A percentile compares a stretch with the other conserved stretches of the same genome.
Conservation (phyloP, 2,888 invertebrate genomes). For the Tachystola acroxantha region DNA sequence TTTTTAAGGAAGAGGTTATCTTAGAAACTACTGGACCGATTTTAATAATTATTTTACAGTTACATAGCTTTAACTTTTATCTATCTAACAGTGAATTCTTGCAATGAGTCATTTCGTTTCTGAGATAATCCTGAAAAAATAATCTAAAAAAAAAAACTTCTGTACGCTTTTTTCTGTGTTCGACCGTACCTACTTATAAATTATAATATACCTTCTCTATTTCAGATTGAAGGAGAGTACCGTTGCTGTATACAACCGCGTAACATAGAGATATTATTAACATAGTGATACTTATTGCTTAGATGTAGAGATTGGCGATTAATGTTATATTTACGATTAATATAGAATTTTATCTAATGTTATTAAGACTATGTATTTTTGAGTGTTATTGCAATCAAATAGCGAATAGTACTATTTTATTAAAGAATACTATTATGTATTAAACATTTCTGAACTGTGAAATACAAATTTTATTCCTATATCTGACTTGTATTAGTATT, state of each 20-base stretch:
- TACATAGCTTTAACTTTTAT: no score
- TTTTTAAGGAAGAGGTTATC: no score
- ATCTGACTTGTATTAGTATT: conserved; percentile 47
- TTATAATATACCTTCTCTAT: no score
- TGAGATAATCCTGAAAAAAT: no score
- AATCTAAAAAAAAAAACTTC: no score
- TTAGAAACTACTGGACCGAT: no score
- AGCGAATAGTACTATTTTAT: conserved; percentile 73
- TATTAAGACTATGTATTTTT: conserved; percentile 69
- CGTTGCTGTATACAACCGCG: conserved; percentile 36
- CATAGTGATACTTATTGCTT: conserved; percentile 29
- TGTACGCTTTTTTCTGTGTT: no score
- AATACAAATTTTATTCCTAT: conserved; percentile 76
- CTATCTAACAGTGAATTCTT: no score
- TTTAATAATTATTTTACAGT: no score
- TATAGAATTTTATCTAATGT: conserved; percentile 55
- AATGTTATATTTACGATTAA: conserved; percentile 34
- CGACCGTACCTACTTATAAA: no score
- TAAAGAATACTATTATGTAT: conserved; percentile 68
- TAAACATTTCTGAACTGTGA: conserved; percentile 58
- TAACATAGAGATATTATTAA: conserved; percentile 15
- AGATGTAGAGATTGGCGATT: conserved; percentile 21
- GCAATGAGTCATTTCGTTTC: no score
- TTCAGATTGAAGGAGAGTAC: conserved; percentile 21
- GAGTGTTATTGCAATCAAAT: conserved; percentile 66